Evolutionary conservation across 2,888 invertebrate genomes (phyloP).

Genomic region (Tenthredo notha): DNA sequence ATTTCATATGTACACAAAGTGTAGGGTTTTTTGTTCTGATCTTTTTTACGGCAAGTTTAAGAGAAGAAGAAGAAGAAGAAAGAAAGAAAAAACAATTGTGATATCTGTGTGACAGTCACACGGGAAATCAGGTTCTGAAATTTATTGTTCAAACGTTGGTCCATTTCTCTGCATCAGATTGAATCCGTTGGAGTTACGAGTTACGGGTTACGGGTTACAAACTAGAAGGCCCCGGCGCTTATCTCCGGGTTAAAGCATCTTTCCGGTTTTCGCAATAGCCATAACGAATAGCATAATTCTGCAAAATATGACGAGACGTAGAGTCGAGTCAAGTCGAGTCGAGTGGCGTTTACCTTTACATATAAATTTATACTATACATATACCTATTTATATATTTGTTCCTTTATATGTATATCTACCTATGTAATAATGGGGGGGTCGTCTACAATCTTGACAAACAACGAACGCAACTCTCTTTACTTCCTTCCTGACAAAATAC

Average conservation of each 20-base stretch:
- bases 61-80: slow-evolving; percentile 2
- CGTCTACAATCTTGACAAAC: slow-evolving; percentile 3
- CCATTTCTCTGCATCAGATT: not conserved
- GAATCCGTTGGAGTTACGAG: slow-evolving; percentile 22
- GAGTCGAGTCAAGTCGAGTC: not conserved
- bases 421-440: slow-evolving; percentile 10
- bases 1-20: not conserved
- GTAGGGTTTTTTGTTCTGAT: not conserved
- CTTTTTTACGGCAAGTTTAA: not conserved
- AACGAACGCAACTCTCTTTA: not conserved
- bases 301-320: slow-evolving; percentile 16
- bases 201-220: not conserved
- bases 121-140: slow-evolving; percentile 23
- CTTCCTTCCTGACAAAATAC: not conserved
- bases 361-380: not conserved
- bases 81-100: not conserved
- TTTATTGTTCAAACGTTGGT: slow-evolving; percentile 15
- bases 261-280: slow-evolving; percentile 14
- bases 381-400: not conserved
- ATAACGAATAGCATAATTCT: not conserved
- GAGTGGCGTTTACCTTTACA: not conserved
- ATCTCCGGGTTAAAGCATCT: slow-evolving; percentile 15
- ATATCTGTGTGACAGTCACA: slow-evolving; percentile 13
- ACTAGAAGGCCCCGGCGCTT: not conserved
- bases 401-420: not conserved